phyloP scores from a whole-genome alignment of 2,888 invertebrate species.

The Drosophila robusta region DNA sequence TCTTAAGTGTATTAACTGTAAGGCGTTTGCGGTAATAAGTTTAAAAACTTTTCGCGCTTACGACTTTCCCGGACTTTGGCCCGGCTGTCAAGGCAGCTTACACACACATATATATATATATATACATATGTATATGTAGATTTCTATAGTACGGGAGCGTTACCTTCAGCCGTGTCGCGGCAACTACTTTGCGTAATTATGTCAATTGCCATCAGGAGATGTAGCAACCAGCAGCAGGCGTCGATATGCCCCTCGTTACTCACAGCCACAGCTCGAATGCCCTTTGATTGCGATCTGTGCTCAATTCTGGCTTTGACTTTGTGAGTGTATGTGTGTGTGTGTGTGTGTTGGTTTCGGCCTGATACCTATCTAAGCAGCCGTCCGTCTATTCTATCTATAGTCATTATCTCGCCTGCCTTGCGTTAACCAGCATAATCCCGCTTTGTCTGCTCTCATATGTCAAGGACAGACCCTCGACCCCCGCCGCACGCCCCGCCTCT shows the following conservation, averaged over 20 bases:
- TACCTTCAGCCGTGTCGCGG: conserved; percentile 26
- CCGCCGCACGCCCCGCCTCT: not conserved
- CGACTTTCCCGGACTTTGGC: conserved; percentile 28
- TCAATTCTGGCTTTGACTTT: conserved; percentile 41
- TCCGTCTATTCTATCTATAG: conserved; percentile 53
- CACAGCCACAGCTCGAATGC: conserved; percentile 9
- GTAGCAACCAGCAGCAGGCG: conserved; percentile 33
- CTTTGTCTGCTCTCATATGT: conserved; percentile 46
- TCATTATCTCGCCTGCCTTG: conserved; percentile 52
- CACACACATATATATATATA: not conserved
- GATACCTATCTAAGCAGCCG: conserved; percentile 56
- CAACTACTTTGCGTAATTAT: conserved; percentile 81
- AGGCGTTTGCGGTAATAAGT: conserved; percentile 75
- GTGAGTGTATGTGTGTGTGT: not conserved
- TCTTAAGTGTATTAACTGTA: conserved; percentile 62
- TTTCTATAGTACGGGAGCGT: not conserved
- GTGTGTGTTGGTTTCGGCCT: conserved; percentile 20
- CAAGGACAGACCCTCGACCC: conserved; percentile 57
- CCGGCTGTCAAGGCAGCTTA: not conserved
- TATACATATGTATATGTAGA: not conserved
- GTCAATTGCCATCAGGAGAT: conserved; percentile 75
- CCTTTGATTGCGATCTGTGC: conserved; percentile 70
- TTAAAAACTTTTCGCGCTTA: conserved; percentile 68
- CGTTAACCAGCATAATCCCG: conserved; percentile 53
- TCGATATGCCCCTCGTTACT: conserved; percentile 56